phyloP scores from a whole-genome alignment of 2,113 vertebrate genomes.

The Dicerorhinus sumatrensis region DNA sequence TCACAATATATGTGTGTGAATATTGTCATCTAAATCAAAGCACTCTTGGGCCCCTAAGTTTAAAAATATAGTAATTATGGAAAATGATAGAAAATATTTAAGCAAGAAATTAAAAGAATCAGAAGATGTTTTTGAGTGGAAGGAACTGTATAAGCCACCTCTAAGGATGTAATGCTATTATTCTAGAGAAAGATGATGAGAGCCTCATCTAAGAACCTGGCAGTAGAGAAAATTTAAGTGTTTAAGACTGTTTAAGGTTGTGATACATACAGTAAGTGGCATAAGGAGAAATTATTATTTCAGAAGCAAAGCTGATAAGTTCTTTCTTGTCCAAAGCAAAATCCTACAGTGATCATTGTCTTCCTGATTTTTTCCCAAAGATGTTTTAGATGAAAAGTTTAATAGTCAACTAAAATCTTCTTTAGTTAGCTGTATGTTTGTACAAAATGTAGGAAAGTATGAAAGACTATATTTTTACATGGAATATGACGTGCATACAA shows the following conservation, averaged over 20 bases:
- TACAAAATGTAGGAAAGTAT: neutral
- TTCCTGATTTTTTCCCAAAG: neutral
- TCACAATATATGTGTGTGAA: neutral
- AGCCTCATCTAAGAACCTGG: neutral
- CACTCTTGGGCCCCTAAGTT: fast-evolving
- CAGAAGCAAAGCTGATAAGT: neutral
- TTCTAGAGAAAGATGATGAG: neutral
- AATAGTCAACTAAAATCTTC: neutral
- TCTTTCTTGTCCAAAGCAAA: neutral
- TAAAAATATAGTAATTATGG: neutral
- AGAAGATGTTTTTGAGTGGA: neutral
- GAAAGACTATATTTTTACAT: neutral
- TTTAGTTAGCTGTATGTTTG: neutral
- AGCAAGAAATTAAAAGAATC: neutral
- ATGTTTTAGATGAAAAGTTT: neutral
- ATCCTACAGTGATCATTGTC: neutral
- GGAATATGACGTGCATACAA: neutral
- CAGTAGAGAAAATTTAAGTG: neutral
- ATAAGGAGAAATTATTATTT: neutral
- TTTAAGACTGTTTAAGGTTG: neutral
- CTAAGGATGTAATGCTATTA: neutral
- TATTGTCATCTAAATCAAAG: neutral
- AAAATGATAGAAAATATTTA: neutral
- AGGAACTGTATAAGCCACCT: neutral
- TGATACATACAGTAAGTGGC: neutral